phyloP scores from a whole-genome alignment of 2,113 vertebrate species.

The Parus major region DNA sequence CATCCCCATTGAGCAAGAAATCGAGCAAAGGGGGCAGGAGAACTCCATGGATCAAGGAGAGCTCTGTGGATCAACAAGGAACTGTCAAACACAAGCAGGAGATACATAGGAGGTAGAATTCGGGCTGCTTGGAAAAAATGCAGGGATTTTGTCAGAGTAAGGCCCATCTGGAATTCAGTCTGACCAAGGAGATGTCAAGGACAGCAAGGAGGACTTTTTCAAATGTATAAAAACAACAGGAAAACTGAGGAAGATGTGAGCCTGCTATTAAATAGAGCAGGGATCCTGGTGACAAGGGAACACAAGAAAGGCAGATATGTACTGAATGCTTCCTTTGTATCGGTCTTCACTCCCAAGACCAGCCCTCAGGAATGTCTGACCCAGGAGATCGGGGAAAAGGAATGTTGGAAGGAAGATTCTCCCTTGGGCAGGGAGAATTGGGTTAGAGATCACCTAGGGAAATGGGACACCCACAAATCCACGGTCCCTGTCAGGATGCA shows the following conservation, averaged over 20 bases:
- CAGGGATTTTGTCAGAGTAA: neutral
- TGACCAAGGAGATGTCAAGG: neutral
- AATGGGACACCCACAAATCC: neutral
- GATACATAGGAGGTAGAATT: neutral
- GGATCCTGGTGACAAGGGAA: neutral
- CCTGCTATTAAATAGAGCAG: neutral
- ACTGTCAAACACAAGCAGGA: neutral
- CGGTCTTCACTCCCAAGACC: neutral
- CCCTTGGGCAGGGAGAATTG: neutral
- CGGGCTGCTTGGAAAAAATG: neutral
- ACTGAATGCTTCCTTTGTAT: neutral
- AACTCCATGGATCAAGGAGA: neutral
- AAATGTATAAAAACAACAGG: neutral
- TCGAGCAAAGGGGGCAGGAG: neutral
- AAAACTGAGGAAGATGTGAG: neutral
- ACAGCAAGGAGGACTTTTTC: neutral
- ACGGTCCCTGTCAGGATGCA: neutral
- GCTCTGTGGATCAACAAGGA: neutral
- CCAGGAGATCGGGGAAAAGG: neutral
- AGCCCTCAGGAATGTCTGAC: neutral
- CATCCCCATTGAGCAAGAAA: neutral
- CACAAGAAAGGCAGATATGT: rapidly evolving
- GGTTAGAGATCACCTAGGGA: neutral
- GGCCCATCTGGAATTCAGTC: neutral
- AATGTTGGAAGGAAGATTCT: neutral